Evolutionary conservation across 2,797 vertebrate genomes (phyloP), one percentile per base, ranked within the genome.

Genomic region (Molossus molossus): DNA sequence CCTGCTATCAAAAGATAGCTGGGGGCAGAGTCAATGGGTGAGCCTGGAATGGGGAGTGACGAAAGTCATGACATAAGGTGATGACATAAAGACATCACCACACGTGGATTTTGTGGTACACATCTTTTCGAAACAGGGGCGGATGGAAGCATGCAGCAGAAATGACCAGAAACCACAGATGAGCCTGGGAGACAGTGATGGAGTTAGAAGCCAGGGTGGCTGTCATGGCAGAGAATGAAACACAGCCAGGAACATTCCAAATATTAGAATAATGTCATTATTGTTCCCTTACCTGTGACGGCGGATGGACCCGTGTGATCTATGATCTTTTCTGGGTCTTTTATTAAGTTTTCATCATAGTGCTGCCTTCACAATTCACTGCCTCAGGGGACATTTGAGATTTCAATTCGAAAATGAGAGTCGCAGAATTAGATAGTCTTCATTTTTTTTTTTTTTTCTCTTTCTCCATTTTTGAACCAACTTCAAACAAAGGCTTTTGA

Each of bases 321-420:
- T 92, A 94, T 87, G 96, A 65, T 97, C 94, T 97, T 96, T 91
- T 81, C 94, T 85, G 79, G 81, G 79, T 27, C 82, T 91, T 96
- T 97, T 72, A 97, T 94, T 97, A 94, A 83, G 70, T 95, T 94
- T 92, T 81, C 90, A 85, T 96, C 82, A 37, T 18, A 65, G 64
- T 3, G 33, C 84, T 77, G 93, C 60, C 89, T 97, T 90, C 14
- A n/a, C 57, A 27, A 65, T 73, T 60, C n/a, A 40, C 75, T 40
- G 75, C 95, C 85, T 95, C 18, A 3, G 86, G 95, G 87, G 92
- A 84, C 73, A 40, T 45, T 84, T 93, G 94, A 91, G 90, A 96
- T 94, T 73, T 94, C 79, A 92, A 96, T 96, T 96, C 87, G 91
- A 95, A 95, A 94, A 93, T 93, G 85, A 89, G 90, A 94, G 75